Conservation (phyloP, 2,113 vertebrate species). For the Chlamydotis undulata region DNA sequence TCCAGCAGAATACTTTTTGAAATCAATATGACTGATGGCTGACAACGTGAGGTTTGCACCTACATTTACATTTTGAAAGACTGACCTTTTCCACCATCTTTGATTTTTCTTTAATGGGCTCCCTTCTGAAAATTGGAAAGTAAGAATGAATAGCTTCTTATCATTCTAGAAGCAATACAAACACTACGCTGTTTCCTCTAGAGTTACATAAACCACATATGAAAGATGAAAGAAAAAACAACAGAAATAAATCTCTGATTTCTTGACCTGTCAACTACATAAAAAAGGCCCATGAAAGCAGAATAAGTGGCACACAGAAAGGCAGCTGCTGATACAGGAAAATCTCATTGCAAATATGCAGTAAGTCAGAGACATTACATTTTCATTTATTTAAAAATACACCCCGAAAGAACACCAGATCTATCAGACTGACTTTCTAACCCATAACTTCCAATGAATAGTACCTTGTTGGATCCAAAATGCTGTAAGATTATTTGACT, state of each 20-base stretch:
- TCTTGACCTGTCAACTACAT: conserved; percentile 6
- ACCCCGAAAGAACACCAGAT: not conserved
- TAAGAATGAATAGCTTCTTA: not conserved
- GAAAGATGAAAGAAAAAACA: not conserved
- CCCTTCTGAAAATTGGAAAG: not conserved
- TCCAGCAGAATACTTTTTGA: not conserved
- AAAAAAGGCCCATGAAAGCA: not conserved
- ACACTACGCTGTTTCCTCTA: not conserved
- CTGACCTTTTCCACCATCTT: conserved; percentile 42
- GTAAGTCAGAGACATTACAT: not conserved
- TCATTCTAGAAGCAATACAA: not conserved
- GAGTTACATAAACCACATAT: not conserved
- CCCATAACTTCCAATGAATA: not conserved
- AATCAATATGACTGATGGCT: conserved; percentile 35
- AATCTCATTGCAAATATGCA: not conserved
- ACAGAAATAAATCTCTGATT: not conserved
- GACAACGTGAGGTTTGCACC: not conserved
- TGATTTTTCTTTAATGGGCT: conserved; percentile 26
- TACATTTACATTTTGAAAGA: conserved; percentile 42
- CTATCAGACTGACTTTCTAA: not conserved
- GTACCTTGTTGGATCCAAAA: not conserved
- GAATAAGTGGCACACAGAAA: not conserved
- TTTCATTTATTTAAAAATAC: conserved; percentile 27
- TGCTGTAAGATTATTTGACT: not conserved
- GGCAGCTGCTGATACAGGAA: not conserved